Evolutionary conservation across 2,888 invertebrate species (phyloP).

Genomic region (Caenorhabditis macrosperma): DNA sequence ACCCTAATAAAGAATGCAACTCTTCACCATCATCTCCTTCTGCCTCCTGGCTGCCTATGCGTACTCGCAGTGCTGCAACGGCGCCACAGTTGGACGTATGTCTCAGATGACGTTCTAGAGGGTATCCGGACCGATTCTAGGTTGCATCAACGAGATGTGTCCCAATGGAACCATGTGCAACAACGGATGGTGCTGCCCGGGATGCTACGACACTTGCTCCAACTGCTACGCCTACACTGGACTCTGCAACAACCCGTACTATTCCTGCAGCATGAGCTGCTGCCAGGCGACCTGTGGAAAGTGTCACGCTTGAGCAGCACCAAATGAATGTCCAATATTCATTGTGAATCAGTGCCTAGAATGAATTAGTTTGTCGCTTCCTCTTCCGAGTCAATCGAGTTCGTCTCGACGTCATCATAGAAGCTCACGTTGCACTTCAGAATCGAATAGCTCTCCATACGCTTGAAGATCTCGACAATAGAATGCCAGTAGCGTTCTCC

Average conservation of each 20-base stretch:
- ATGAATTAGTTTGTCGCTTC: not conserved
- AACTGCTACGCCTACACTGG: slow-evolving; percentile 40
- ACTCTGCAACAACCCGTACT: slow-evolving; percentile 55
- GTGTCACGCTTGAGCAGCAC: slow-evolving; percentile 28
- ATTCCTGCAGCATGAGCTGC: slow-evolving; percentile 52
- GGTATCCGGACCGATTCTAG: not conserved
- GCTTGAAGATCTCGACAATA: slow-evolving; percentile 5
- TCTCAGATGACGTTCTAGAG: not conserved
- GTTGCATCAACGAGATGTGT: slow-evolving; percentile 45
- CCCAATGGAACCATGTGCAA: slow-evolving; percentile 58
- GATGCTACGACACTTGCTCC: slow-evolving; percentile 51
- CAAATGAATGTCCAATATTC: not conserved
- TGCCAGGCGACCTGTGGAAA: slow-evolving; percentile 51
- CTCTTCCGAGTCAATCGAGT: not conserved
- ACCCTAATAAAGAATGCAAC: slow-evolving; percentile 18
- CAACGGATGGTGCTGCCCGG: slow-evolving; percentile 56
- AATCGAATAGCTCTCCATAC: slow-evolving; percentile 16
- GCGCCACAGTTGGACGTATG: slow-evolving; percentile 33
- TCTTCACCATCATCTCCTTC: slow-evolving; percentile 20
- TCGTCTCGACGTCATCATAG: not conserved
- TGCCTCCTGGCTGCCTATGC: slow-evolving; percentile 29
- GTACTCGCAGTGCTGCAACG: slow-evolving; percentile 49
- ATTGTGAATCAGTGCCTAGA: not conserved
- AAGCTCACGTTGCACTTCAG: too few relatives aligned
- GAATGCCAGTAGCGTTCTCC: slow-evolving; percentile 34